Evolutionary conservation across 2,113 vertebrate genomes (phyloP).

Genomic region (Marmota monax): DNA sequence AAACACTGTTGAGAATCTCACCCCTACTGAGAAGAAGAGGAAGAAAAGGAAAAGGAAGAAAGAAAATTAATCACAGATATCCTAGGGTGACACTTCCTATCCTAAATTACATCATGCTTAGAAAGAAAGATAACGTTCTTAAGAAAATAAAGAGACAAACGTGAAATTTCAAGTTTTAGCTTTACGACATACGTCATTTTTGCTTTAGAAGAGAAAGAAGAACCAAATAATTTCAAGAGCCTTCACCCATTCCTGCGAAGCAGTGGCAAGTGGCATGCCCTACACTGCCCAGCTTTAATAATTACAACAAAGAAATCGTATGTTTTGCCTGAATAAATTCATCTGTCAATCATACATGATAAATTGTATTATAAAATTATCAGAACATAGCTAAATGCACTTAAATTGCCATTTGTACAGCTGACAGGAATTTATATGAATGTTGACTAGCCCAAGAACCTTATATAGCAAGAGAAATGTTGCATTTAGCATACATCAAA

Average conservation of each 20-base stretch:
- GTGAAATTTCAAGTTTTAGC: slow-evolving; percentile 5
- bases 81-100: background rate
- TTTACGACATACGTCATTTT: background rate
- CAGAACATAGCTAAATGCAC: slow-evolving; percentile 31
- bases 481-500: background rate
- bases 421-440: background rate
- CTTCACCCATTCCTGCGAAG: background rate
- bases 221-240: background rate
- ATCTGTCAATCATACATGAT: background rate
- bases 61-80: background rate
- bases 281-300: background rate
- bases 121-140: background rate
- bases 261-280: background rate
- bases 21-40: background rate
- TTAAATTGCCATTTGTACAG: background rate
- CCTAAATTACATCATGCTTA: background rate
- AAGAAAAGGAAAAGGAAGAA: background rate
- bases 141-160: background rate
- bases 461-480: background rate
- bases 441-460: background rate
- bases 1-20: background rate
- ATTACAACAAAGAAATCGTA: background rate
- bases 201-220: background rate
- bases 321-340: background rate
- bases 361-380: slow-evolving; percentile 17